Conservation (phyloP, 2,797 vertebrate genomes). For the Remorina albescens region DNA sequence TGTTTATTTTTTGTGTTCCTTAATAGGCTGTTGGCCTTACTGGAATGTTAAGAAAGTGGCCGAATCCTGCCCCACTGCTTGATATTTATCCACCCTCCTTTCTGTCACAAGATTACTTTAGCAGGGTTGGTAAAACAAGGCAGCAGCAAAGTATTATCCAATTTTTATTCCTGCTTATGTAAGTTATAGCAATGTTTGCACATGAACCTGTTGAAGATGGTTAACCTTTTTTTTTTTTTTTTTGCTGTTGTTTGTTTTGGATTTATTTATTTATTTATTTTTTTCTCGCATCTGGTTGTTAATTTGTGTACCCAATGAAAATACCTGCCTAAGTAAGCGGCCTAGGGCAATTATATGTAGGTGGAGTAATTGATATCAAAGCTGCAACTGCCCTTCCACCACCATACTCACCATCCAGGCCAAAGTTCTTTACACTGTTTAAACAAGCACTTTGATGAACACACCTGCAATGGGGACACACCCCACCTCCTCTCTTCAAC, state of each 20-base stretch:
- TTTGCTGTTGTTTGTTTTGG: no score
- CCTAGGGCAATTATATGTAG: constrained; percentile 36
- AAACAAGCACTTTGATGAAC: constrained; percentile 61
- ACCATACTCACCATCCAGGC: constrained; percentile 40
- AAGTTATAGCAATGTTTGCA: constrained; percentile 15
- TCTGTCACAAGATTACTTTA: constrained; percentile 6
- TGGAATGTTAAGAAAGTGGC: constrained; percentile 59
- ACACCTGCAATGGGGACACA: constrained; percentile 41
- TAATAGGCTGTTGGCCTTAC: constrained; percentile 37
- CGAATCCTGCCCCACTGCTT: neutral
- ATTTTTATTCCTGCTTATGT: neutral
- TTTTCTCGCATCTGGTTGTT: constrained; percentile 26
- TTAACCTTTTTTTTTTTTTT: no score
- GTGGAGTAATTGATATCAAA: constrained; percentile 54
- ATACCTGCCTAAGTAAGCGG: constrained; percentile 41
- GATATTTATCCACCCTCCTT: constrained; percentile 12
- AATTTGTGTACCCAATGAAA: constrained; percentile 53
- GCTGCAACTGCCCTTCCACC: constrained; percentile 49
- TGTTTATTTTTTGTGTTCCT: constrained; percentile 58
- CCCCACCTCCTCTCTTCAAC: constrained; percentile 44
- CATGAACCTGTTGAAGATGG: constrained; percentile 26
- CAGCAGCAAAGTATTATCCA: neutral
- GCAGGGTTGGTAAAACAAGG: constrained; percentile 4
- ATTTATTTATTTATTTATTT: no score
- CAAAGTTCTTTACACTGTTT: constrained; percentile 80